A percentile compares a stretch with the other conserved stretches of the same genome.
phyloP scores from a whole-genome alignment of 2,797 vertebrate species.

The Bryconaethiops microstoma region DNA sequence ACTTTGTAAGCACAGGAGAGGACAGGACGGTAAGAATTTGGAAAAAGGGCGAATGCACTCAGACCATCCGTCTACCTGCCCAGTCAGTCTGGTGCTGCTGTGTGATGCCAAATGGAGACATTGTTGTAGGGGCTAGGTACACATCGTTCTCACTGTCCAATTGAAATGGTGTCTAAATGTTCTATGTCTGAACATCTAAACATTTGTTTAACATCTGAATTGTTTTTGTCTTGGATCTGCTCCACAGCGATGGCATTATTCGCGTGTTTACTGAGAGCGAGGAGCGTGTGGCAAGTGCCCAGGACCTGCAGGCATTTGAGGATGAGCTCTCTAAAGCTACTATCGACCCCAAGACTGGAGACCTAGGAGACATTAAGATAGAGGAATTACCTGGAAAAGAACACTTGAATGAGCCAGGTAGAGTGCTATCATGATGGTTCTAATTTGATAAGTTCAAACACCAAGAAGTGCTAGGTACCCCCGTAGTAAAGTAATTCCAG shows the following conservation, averaged over 20 bases:
- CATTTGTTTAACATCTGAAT: neutral
- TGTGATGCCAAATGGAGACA: constrained; percentile 90
- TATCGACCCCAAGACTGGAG: constrained; percentile 93
- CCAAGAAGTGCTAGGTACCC: neutral
- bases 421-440: neutral
- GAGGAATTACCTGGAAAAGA: constrained; percentile 94
- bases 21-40: constrained; percentile 93
- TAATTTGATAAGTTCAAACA: neutral
- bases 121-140: constrained; percentile 94
- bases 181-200: neutral
- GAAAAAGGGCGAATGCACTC: constrained; percentile 87
- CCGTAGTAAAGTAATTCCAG: neutral
- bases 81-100: constrained; percentile 98
- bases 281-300: constrained; percentile 84
- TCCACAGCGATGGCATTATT: constrained; percentile 89
- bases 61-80: constrained; percentile 92
- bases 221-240: neutral
- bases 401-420: constrained; percentile 91
- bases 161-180: neutral
- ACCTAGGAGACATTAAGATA: constrained; percentile 90
- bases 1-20: constrained; percentile 94
- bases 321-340: constrained; percentile 91
- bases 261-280: constrained; percentile 90
- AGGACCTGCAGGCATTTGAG: constrained; percentile 92
- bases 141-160: neutral